These are phyloP conservation scores for Prolemur simus DNA, from an alignment of 2,113 vertebrate genomes.

Conservation along the genomic window DNA sequence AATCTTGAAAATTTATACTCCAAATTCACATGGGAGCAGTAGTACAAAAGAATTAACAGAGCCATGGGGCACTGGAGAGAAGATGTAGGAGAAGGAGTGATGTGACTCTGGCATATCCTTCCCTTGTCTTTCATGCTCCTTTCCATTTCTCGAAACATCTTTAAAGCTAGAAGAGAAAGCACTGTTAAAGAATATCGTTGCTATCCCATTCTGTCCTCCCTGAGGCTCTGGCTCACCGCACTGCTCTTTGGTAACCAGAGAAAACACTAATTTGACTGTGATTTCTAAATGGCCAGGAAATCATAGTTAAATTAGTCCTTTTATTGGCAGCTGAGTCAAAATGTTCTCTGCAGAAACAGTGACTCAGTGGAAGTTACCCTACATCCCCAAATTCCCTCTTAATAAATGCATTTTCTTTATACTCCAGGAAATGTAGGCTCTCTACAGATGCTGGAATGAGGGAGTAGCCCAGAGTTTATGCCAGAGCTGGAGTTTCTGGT, in stretches of 20 bases:
- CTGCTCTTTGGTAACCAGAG: neutral
- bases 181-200: neutral
- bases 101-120: no score
- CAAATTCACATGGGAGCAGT: neutral
- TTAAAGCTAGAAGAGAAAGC: neutral
- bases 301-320: conserved; percentile 9
- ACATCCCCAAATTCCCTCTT: neutral
- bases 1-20: neutral
- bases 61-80: neutral
- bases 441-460: neutral
- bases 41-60: neutral
- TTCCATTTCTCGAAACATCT: neutral
- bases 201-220: neutral
- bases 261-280: neutral
- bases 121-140: neutral
- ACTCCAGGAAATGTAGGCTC: neutral
- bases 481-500: neutral
- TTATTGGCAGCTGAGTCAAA: neutral
- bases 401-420: neutral
- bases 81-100: neutral
- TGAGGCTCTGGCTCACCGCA: neutral
- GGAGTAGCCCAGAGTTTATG: neutral
- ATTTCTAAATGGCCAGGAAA: conserved; percentile 37
- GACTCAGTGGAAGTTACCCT: conserved; percentile 11
- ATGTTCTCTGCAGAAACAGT: conserved; percentile 17